Conservation (phyloP, 2,797 vertebrate genomes). For the Dromococcyx pavoninus region DNA sequence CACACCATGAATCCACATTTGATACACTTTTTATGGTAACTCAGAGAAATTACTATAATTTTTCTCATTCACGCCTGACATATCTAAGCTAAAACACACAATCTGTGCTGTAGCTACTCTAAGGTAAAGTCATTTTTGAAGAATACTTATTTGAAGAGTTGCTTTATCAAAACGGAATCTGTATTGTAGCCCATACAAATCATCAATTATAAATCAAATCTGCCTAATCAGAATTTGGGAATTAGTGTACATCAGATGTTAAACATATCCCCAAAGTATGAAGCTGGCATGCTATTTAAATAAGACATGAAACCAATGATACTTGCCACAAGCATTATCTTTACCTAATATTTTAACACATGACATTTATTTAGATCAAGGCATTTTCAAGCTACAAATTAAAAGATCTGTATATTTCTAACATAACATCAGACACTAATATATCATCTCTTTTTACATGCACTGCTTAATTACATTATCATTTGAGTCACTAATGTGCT, state of each 20-base stretch:
- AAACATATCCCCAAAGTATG: neutral
- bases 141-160: neutral
- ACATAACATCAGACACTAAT: neutral
- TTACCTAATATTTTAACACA: neutral
- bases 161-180: neutral
- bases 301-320: neutral
- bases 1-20: constrained; percentile 6
- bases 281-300: neutral
- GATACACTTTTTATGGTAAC: constrained; percentile 18
- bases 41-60: neutral
- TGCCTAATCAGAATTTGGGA: neutral
- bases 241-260: neutral
- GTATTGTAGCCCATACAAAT: neutral
- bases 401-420: neutral
- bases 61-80: neutral
- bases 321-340: neutral
- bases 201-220: constrained; percentile 5
- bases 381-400: neutral
- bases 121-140: neutral
- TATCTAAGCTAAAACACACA: neutral
- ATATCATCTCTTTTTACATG: neutral
- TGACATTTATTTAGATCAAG: neutral
- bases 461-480: neutral
- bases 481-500: neutral
- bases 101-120: neutral